These are phyloP conservation scores for Acrocyrtus sp. DNA, from an alignment of 2,888 invertebrate genomes.

Conservation along the genomic window DNA sequence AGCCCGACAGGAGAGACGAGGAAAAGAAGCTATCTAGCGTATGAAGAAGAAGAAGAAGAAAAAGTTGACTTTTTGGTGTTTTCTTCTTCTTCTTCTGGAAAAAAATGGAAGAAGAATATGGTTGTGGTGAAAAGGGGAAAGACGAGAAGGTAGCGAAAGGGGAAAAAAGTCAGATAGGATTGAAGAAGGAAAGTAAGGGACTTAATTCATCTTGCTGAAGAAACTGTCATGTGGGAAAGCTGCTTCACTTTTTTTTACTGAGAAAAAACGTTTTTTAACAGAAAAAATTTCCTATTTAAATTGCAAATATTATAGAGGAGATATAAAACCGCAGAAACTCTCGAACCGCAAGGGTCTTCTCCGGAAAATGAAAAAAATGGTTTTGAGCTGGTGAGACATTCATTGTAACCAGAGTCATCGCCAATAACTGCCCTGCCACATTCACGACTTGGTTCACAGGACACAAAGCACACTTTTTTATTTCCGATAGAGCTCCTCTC, in stretches of 20 bases:
- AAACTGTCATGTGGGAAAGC: constrained; percentile 56
- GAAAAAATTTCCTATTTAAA: constrained; percentile 36
- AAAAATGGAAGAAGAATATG: not conserved
- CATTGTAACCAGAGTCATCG: no score
- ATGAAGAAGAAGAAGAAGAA: constrained; percentile 12
- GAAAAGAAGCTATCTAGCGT: not conserved
- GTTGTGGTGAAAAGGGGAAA: constrained; percentile 5
- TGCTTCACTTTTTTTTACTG: constrained; percentile 14
- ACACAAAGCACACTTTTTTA: no score
- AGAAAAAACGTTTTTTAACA: no score
- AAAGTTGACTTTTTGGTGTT: not conserved
- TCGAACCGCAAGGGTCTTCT: no score
- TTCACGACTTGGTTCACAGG: no score
- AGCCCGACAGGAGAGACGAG: constrained; percentile 9
- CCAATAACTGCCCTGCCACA: no score
- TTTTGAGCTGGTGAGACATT: no score
- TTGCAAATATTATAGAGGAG: constrained; percentile 46
- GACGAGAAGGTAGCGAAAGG: not conserved
- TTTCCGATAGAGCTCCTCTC: no score
- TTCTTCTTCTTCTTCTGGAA: not conserved
- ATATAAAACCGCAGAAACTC: no score
- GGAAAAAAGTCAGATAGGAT: constrained; percentile 20
- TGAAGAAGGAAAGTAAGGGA: constrained; percentile 11
- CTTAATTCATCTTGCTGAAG: constrained; percentile 55
- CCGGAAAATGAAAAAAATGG: no score